Evolutionary conservation across 1,140 invertebrate genomes (phyloP).

Genomic region (Lepidostoma basale): DNA sequence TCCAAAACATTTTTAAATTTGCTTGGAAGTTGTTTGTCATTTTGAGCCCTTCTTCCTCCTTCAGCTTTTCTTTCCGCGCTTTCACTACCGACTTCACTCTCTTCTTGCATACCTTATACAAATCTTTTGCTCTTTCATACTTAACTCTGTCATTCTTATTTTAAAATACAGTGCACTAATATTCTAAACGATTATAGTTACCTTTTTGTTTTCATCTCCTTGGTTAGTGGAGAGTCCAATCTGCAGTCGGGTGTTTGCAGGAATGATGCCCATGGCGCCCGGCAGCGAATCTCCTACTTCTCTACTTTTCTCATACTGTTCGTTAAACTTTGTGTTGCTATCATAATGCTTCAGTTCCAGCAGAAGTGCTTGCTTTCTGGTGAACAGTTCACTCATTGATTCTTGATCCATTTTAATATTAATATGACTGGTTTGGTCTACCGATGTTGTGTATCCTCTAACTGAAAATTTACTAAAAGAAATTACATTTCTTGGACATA

Average conservation of each 20-base stretch:
- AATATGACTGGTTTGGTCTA: slow-evolving; percentile 50
- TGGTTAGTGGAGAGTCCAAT: slow-evolving; percentile 59
- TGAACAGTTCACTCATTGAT: slow-evolving; percentile 78
- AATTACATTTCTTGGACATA: slow-evolving; percentile 29
- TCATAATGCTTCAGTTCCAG: slow-evolving; percentile 86
- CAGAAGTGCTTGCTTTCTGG: slow-evolving; percentile 80
- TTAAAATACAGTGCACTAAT: too few species aligned
- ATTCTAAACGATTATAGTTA: slow-evolving; percentile 37
- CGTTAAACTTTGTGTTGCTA: slow-evolving; percentile 58
- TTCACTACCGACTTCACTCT: too few species aligned
- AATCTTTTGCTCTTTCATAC: too few species aligned
- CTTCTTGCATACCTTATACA: too few species aligned
- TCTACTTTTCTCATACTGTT: slow-evolving; percentile 40
- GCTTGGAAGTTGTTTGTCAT: too few species aligned
- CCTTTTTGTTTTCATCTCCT: slow-evolving; percentile 48
- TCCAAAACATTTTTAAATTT: too few species aligned
- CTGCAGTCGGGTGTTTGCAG: slow-evolving; percentile 67
- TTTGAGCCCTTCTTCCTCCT: too few species aligned
- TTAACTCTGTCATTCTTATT: too few species aligned
- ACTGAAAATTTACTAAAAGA: slow-evolving; percentile 65
- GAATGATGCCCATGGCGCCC: slow-evolving; percentile 65
- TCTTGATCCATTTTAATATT: slow-evolving; percentile 70
- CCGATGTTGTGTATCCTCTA: slow-evolving; percentile 72
- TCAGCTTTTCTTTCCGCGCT: too few species aligned
- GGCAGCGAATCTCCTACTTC: slow-evolving; percentile 39